Conservation (phyloP, 2,797 vertebrate genomes). For the Cynopterus sphinx region DNA sequence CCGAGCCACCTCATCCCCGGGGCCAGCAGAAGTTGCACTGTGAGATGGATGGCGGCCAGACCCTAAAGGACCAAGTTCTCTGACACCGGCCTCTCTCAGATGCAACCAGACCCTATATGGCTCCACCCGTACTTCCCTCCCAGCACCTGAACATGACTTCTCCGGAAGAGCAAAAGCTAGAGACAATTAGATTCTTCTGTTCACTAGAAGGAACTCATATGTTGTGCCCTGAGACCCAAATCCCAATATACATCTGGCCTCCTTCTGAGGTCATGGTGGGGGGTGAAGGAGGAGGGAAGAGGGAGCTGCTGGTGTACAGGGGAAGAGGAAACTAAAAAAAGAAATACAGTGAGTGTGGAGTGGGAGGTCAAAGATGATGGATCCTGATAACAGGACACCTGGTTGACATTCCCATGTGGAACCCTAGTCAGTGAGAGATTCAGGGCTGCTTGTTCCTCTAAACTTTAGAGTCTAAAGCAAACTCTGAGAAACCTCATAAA, state of each 20-base stretch:
- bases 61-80: constrained; percentile 85
- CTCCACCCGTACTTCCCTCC: constrained; percentile 12
- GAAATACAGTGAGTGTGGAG: neutral
- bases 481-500: constrained; percentile 20
- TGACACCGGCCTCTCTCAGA: constrained; percentile 66
- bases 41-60: constrained; percentile 89
- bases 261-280: neutral
- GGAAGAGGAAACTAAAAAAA: constrained; percentile 10
- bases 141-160: constrained; percentile 5
- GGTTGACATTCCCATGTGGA: neutral
- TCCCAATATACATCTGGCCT: neutral
- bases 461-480: constrained; percentile 34
- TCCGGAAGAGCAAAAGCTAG: constrained; percentile 31
- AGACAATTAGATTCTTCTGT: neutral
- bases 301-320: neutral
- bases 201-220: neutral
- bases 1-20: constrained; percentile 91
- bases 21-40: constrained; percentile 80
- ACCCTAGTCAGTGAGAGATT: constrained; percentile 16
- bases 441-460: constrained; percentile 11
- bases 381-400: neutral
- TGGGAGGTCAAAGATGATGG: neutral
- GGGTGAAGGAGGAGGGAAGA: neutral
- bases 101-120: constrained; percentile 26
- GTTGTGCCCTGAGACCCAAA: neutral